Evolutionary conservation across 2,797 vertebrate species (phyloP).

Genomic region (Clamator glandarius): DNA sequence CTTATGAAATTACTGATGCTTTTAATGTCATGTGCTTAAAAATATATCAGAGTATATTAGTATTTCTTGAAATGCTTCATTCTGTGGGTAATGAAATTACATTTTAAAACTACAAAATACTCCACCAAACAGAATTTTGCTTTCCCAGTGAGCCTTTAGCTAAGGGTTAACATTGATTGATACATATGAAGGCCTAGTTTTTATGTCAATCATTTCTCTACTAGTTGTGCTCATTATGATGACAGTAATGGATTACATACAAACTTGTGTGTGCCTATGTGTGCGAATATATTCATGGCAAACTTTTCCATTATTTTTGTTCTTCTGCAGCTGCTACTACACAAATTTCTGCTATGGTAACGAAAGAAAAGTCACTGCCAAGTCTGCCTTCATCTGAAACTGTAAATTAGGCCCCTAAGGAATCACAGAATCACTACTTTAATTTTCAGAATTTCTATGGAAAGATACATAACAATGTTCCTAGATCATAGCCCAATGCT

Average conservation of each 20-base stretch:
- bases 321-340: slow-evolving; percentile 32
- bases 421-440: slow-evolving; percentile 38
- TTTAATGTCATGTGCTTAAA: slow-evolving; percentile 5
- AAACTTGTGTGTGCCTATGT: background rate
- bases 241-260: background rate
- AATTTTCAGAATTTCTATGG: slow-evolving; percentile 12
- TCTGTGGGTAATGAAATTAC: background rate
- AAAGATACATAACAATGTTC: background rate
- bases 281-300: background rate
- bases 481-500: background rate
- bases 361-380: slow-evolving; percentile 30
- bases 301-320: background rate
- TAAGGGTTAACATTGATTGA: background rate
- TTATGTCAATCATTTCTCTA: background rate
- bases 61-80: background rate
- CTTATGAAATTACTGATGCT: background rate
- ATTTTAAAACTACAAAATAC: background rate
- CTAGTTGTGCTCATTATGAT: background rate
- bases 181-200: background rate
- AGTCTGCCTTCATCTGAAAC: background rate
- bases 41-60: background rate
- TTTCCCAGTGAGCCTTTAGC: background rate
- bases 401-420: slow-evolving; percentile 44
- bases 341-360: background rate
- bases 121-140: background rate